Evolutionary conservation across 2,113 vertebrate genomes (phyloP), one percentile per base, ranked within the genome.

Genomic region (Corythornis madagascariensis): DNA sequence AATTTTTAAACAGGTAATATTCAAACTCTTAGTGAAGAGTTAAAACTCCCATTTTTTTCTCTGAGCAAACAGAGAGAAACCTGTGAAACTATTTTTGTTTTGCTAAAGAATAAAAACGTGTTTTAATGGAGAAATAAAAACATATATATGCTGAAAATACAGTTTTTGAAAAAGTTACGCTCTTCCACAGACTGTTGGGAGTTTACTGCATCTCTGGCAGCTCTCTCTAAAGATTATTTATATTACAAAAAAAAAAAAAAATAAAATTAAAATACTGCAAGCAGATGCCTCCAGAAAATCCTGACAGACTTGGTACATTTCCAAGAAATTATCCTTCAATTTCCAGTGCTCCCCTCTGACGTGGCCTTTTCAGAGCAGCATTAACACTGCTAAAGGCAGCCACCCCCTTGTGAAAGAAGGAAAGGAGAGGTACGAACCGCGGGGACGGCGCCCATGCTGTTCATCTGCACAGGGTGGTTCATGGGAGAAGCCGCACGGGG

Each of bases 381-480:
- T 52, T 50, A 63, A 61, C 33, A 26, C 29, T 3, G 9, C 26
- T 83, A 40, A 71, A 61, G 2, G 76, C 42, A n/a, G 40, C 33
- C 55, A 35, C 66, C 20, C 47, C 25, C 56, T 50, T 84, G 3
- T 16, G 61, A 79, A n/a, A 57, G 45, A 72, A 59, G 22, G 53
- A 31, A 96, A 61, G 8, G 43, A 76, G 14, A 43, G 38, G 76
- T 94, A 97, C 98, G 96, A 94, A 99, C 99, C 97, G 98, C 92
- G 60, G 99, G 98, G 81, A 99, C 98, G 1, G 98, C 98, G 95
- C 98, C 97, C 98, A 99, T 98, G 98, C 94, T 98, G 96, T 98
- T 99, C 98, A 99, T 99, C 76, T 99, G 99, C 73, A 98, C 98
- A 21, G 98, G 98, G 91, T 99, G 99, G 98, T 97, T 99, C 98